Evolutionary conservation across 2,113 vertebrate species (phyloP).

Genomic region (Dolichallabes microphthalmus): DNA sequence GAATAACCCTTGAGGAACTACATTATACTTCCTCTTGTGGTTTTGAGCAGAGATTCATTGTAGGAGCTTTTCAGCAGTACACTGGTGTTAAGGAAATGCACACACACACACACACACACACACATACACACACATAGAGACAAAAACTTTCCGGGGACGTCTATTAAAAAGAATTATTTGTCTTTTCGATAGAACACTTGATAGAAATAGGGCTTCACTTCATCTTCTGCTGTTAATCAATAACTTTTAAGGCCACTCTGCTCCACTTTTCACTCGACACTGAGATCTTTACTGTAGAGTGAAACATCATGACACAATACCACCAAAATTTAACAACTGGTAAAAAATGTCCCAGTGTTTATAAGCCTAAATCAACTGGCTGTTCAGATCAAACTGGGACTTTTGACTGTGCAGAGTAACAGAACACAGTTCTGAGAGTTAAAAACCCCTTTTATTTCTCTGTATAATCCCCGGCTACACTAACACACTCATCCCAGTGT

Average conservation of each 20-base stretch:
- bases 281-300: background rate
- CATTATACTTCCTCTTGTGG: background rate
- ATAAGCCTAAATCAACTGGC: background rate
- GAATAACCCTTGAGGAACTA: background rate
- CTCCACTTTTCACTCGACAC: constrained; percentile 6
- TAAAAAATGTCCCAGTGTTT: background rate
- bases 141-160: background rate
- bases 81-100: constrained; percentile 9
- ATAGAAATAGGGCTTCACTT: constrained; percentile 23
- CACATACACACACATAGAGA: background rate
- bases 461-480: too few relatives aligned
- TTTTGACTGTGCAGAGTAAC: too few relatives aligned
- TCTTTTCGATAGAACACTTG: constrained; percentile 10
- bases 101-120: background rate
- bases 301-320: background rate
- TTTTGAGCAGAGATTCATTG: background rate
- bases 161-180: constrained; percentile 9
- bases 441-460: too few relatives aligned
- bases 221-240: constrained; percentile 35
- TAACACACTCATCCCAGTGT: too few relatives aligned
- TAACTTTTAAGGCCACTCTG: constrained; percentile 27
- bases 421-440: too few relatives aligned
- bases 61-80: background rate
- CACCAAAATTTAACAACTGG: background rate
- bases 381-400: too few relatives aligned